These are phyloP conservation scores for Mormyrus lacerda DNA, from an alignment of 2,113 vertebrate genomes.

Conservation along the genomic window DNA sequence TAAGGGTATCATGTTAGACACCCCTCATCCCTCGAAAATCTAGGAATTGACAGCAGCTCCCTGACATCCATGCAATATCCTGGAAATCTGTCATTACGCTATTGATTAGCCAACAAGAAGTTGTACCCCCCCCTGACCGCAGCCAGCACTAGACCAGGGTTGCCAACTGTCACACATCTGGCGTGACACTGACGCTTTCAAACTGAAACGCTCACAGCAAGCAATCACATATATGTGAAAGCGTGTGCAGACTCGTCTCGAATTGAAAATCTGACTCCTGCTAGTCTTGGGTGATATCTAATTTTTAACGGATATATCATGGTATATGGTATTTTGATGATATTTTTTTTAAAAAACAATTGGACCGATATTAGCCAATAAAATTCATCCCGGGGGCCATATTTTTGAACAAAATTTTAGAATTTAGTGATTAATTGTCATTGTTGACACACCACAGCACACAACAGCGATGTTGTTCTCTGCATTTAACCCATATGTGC, in stretches of 20 bases:
- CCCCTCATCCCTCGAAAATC: background rate
- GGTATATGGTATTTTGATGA: background rate
- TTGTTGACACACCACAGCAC: no score
- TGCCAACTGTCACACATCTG: background rate
- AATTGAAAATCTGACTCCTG: background rate
- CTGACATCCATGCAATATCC: background rate
- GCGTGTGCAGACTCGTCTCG: background rate
- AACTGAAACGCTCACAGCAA: background rate
- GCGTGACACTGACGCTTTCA: background rate
- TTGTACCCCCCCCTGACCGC: background rate
- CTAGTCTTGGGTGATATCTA: background rate
- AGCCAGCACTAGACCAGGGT: background rate
- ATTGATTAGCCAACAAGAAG: background rate
- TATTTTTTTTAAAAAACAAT: background rate
- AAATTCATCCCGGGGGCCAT: background rate
- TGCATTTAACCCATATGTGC: no score
- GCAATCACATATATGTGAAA: background rate
- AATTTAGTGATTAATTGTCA: no score
- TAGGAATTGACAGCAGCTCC: background rate
- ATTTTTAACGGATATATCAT: background rate
- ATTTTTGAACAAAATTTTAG: background rate
- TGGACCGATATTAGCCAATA: background rate
- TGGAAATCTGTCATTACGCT: background rate
- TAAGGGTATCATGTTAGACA: background rate
- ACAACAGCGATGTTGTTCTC: no score